A percentile compares a stretch with the other conserved stretches of the same genome.
Evolutionary conservation across 2,797 vertebrate species (phyloP).

Genomic region (Sparus aurata): DNA sequence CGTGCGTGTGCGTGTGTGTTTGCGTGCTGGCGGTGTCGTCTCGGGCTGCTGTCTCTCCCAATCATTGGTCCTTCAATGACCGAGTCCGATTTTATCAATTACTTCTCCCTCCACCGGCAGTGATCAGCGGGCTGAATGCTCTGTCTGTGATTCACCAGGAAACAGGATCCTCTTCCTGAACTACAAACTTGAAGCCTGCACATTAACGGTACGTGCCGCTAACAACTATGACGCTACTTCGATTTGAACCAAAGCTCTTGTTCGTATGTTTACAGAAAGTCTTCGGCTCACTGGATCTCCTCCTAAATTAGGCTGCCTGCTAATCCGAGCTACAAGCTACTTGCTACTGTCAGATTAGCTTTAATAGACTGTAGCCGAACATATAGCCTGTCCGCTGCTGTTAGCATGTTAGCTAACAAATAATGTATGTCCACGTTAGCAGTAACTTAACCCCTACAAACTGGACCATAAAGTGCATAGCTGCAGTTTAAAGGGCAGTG

Average conservation of each 20-base stretch:
- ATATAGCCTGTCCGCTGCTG: constrained; percentile 15
- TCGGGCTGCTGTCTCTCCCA: constrained; percentile 4
- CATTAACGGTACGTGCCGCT: constrained; percentile 58
- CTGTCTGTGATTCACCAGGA: constrained; percentile 15
- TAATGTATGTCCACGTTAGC: constrained; percentile 53
- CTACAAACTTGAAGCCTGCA: constrained; percentile 27
- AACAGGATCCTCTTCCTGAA: constrained; percentile 15
- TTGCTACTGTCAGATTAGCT: constrained; percentile 44
- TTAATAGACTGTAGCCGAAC: constrained; percentile 3
- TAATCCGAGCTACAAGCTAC: constrained; percentile 30
- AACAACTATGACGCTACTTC: constrained; percentile 3
- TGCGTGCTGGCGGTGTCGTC: neutral
- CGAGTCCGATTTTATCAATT: neutral
- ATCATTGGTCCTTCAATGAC: constrained; percentile 42
- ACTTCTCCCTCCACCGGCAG: neutral
- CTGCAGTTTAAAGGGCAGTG: neutral
- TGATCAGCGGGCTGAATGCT: neutral
- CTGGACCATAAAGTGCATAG: neutral
- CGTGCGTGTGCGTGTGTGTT: no score
- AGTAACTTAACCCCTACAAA: constrained; percentile 24
- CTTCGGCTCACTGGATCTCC: neutral
- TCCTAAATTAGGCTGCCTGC: constrained; percentile 12
- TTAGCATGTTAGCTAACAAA: constrained; percentile 53
- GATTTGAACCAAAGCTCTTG: neutral
- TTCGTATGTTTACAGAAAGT: neutral